These are phyloP conservation scores for Halocaridina rubra DNA, from an alignment of 2,888 invertebrate species.

Conservation along the genomic window DNA sequence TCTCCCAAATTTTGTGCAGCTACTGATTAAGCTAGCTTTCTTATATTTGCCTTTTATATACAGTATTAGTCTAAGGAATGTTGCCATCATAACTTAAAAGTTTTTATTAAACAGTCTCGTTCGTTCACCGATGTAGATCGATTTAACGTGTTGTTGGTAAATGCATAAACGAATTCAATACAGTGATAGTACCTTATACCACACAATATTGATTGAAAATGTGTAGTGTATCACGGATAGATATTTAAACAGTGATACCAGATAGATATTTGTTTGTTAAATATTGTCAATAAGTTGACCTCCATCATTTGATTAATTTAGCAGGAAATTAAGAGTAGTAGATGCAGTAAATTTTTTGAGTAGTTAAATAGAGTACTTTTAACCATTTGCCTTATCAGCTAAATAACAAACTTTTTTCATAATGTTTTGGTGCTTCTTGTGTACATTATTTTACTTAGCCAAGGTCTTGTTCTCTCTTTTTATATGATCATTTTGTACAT, in stretches of 20 bases:
- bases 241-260: no score
- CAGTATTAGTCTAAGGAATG: no score
- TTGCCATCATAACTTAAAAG: constrained; percentile 11
- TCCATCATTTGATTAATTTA: neutral
- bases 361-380: neutral
- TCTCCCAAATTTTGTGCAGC: constrained; percentile 15
- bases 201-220: no score
- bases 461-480: neutral
- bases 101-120: no score
- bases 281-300: neutral
- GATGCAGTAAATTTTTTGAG: neutral
- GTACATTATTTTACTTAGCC: neutral
- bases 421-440: constrained; percentile 50
- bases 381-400: constrained; percentile 49
- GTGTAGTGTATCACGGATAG: no score
- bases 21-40: constrained; percentile 14
- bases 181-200: no score
- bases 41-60: constrained; percentile 19
- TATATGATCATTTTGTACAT: no score
- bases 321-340: no score
- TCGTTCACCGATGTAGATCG: no score
- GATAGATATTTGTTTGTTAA: neutral
- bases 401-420: constrained; percentile 30
- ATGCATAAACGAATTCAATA: no score
- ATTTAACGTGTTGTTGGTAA: no score